A percentile compares a stretch with the other conserved stretches of the same genome.
These are phyloP conservation scores for Psittacula cyanocephala DNA, from an alignment of 2,113 vertebrate species.

Conservation along the genomic window DNA sequence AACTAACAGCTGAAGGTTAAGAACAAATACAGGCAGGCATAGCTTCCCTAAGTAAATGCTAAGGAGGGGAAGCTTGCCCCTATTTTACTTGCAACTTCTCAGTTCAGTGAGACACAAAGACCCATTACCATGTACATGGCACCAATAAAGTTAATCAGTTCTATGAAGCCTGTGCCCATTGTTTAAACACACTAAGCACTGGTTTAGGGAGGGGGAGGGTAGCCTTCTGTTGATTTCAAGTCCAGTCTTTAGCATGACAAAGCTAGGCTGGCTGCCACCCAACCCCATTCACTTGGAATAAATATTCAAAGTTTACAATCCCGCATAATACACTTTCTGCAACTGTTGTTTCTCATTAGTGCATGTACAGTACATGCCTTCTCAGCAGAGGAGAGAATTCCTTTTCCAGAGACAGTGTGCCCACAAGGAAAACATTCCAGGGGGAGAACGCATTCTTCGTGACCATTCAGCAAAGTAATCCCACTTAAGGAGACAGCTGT, in stretches of 20 bases:
- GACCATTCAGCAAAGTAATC: slow-evolving; percentile 65
- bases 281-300: slow-evolving; percentile 18
- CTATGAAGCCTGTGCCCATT: background rate
- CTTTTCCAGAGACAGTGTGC: slow-evolving; percentile 37
- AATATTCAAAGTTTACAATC: slow-evolving; percentile 42
- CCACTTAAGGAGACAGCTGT: slow-evolving; percentile 50
- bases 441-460: slow-evolving; percentile 64
- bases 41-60: background rate
- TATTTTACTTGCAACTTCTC: slow-evolving; percentile 4
- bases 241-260: slow-evolving; percentile 42
- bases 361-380: slow-evolving; percentile 35
- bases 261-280: slow-evolving; percentile 26
- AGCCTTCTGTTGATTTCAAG: slow-evolving; percentile 31
- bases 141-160: slow-evolving; percentile 19
- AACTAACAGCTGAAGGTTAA: background rate
- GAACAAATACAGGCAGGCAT: background rate
- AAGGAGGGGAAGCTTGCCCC: background rate
- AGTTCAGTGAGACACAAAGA: background rate
- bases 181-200: slow-evolving; percentile 10
- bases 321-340: slow-evolving; percentile 40
- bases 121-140: background rate
- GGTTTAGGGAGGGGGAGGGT: slow-evolving; percentile 21
- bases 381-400: slow-evolving; percentile 49
- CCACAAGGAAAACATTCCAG: slow-evolving; percentile 68
- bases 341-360: slow-evolving; percentile 51